Conservation (phyloP, 2,113 vertebrate species). For the Cebus imitator region DNA sequence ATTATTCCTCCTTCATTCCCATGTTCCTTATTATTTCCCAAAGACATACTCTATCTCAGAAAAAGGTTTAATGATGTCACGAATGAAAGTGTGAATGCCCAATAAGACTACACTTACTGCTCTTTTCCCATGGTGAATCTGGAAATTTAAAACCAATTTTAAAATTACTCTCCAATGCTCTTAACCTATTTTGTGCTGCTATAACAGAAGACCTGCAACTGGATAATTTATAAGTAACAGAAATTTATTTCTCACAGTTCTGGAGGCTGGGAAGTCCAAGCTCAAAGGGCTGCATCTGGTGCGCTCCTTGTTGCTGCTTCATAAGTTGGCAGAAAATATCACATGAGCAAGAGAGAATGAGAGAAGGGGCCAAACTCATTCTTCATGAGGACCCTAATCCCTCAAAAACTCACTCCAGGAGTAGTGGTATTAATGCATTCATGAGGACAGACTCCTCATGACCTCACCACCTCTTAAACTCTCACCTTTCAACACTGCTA, state of each 20-base stretch:
- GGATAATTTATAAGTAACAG: background rate
- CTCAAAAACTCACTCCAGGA: background rate
- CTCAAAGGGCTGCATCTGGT: background rate
- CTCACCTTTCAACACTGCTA: background rate
- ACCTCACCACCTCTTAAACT: background rate
- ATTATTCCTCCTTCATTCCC: background rate
- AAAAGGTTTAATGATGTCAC: background rate
- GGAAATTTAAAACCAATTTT: background rate
- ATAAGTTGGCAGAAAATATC: background rate
- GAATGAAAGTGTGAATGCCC: background rate
- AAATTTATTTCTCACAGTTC: background rate
- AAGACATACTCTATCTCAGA: background rate
- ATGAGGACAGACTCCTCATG: background rate
- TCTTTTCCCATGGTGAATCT: background rate
- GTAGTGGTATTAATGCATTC: background rate
- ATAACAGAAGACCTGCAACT: background rate
- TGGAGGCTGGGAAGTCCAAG: background rate
- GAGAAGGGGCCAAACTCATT: background rate
- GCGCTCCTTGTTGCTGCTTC: background rate
- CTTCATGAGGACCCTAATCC: background rate
- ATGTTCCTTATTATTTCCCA: background rate
- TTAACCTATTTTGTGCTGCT: background rate
- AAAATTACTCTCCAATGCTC: background rate
- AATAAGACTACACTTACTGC: background rate
- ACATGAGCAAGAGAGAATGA: background rate